These are phyloP conservation scores for Drosophila sp. DNA, from an alignment of 1,140 invertebrate species.

Conservation along the genomic window DNA sequence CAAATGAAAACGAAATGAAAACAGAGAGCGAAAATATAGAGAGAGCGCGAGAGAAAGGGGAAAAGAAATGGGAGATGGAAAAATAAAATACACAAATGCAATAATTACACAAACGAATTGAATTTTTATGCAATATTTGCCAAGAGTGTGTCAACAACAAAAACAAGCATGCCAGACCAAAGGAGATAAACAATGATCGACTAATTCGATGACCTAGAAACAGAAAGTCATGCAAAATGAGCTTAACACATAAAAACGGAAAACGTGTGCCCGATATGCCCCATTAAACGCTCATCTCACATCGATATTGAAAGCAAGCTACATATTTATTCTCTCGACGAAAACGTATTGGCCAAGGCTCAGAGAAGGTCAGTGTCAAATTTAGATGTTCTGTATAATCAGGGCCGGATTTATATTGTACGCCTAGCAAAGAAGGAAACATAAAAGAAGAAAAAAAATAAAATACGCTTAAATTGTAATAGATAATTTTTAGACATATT, in stretches of 20 bases:
- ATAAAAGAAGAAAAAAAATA: neutral
- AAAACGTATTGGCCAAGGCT: conserved; percentile 48
- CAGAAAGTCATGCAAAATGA: neutral
- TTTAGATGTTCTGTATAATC: conserved; percentile 12
- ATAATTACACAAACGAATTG: conserved; percentile 1
- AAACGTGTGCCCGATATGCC: conserved; percentile 19
- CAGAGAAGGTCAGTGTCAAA: conserved; percentile 41
- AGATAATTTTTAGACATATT: no score
- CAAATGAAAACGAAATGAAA: conserved; percentile 13
- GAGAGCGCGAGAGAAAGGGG: conserved; percentile 4
- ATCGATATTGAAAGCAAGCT: conserved; percentile 70
- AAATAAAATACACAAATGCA: conserved; percentile 1
- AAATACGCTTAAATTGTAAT: no score
- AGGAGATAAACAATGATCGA: neutral
- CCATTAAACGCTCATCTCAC: conserved; percentile 35
- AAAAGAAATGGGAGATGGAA: neutral
- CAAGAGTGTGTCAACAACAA: conserved; percentile 6
- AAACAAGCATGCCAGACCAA: neutral
- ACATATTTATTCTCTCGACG: conserved; percentile 41
- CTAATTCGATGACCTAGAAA: neutral
- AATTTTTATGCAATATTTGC: conserved; percentile 9
- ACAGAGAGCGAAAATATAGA: conserved; percentile 11
- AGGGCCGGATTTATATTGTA: neutral
- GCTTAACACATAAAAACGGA: neutral
- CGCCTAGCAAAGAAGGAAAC: neutral